Evolutionary conservation across 2,113 vertebrate genomes (phyloP).

Genomic region (Chloebia gouldiae): DNA sequence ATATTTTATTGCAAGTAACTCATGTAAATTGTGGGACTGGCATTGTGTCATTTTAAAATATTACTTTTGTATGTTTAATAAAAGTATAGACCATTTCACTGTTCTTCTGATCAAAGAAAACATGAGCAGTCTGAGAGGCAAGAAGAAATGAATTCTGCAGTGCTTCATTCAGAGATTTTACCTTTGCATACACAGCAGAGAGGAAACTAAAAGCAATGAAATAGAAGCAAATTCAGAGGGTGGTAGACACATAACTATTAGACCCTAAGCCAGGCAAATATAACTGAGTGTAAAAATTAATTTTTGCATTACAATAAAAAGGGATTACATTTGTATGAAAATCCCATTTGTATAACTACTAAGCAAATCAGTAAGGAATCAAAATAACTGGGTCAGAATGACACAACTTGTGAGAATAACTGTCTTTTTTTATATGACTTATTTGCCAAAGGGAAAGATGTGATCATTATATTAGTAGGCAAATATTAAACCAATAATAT

Average conservation of each 20-base stretch:
- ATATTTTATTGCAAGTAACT: conserved; percentile 24
- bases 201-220: not conserved
- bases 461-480: not conserved
- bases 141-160: not conserved
- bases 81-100: not conserved
- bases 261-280: not conserved
- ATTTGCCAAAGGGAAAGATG: not conserved
- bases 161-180: not conserved
- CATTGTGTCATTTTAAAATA: not conserved
- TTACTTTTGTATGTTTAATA: not conserved
- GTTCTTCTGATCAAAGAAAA: conserved; percentile 15
- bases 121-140: not conserved
- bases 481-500: not conserved
- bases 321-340: conserved; percentile 1
- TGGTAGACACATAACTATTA: not conserved
- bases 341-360: not conserved
- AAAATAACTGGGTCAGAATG: not conserved
- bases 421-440: not conserved
- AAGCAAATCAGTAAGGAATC: not conserved
- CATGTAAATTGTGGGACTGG: not conserved
- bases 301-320: conserved; percentile 3
- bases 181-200: not conserved
- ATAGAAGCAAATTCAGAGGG: not conserved
- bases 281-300: not conserved
- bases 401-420: not conserved